These are phyloP conservation scores for Megaceryle torquata DNA, from an alignment of 2,113 vertebrate genomes.

Conservation along the genomic window DNA sequence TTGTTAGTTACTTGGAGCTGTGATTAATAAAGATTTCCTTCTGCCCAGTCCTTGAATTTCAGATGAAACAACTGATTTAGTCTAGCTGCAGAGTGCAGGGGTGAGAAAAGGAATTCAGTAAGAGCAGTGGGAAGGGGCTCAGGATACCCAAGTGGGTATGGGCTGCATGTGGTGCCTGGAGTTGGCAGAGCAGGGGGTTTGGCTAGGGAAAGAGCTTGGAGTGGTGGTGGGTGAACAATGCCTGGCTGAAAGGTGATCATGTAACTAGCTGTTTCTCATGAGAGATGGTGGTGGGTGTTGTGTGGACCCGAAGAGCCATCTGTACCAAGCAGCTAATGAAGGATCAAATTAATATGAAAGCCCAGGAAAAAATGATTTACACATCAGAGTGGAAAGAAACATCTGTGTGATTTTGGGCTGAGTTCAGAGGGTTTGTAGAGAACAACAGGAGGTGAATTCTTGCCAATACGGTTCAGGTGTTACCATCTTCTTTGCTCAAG, in stretches of 20 bases:
- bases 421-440: background rate
- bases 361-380: background rate
- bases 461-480: background rate
- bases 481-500: background rate
- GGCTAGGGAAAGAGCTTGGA: background rate
- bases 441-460: background rate
- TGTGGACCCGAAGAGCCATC: background rate
- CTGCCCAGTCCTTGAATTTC: background rate
- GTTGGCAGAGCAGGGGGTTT: background rate
- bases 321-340: background rate
- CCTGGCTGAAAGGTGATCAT: background rate
- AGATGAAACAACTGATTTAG: background rate
- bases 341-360: background rate
- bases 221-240: rapidly evolving
- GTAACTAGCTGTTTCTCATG: background rate
- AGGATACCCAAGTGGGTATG: background rate
- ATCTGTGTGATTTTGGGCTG: background rate
- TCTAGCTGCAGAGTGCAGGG: background rate
- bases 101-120: background rate
- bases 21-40: background rate
- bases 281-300: background rate
- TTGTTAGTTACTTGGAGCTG: background rate
- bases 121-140: background rate
- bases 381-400: background rate
- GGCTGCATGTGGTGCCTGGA: background rate